Base-by-base conservation (phyloP, 2,888 invertebrate species). In the Nemoura dubitans region DNA sequence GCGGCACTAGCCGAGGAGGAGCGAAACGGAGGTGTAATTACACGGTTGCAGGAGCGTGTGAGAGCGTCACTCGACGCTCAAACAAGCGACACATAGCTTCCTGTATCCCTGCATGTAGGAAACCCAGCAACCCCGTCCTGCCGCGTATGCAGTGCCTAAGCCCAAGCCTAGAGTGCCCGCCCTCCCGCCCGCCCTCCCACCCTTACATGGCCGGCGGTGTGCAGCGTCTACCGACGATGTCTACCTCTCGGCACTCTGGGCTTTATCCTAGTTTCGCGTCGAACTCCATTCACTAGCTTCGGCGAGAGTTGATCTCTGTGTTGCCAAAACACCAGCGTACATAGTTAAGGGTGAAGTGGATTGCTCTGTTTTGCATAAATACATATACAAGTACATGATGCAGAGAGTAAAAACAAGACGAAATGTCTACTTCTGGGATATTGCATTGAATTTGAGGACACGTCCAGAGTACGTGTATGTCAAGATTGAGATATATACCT, bases 21-120 rank as follows among this genome's bases (percentile, higher is more conserved):
- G 78, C 7, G 28, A 78, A 78, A 78, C 78, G 78, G 78, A 78
- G 78, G 28, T 78, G 78, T 78, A 78, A 78, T 78, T 78, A 78
- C 28, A 78, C 14, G 78, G 78, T 28, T n/a, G 27, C 28, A 28
- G 78, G n/a, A 78, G 78, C 78, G 78, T 78, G 78, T 78, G 78
- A 78, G 78, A 78, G 78, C 10, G 26, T 27, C 28, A 78, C 78
- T 27, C 26, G 78, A 78, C 10, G 78, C 28, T 78, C 78, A 78
- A 78, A 76, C 76, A 76, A 25, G n/a, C 76, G 76, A 76, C n/a
- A 76, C 76, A 76, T 25, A 25, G 78, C 78, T 25, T 59, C 59
- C 28, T 78, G 28, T 78, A 26, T 78, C 78, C 78, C 59, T 21
- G 21, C 21, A 14, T 59, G 21, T 16, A 10, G 59, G 6, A 1